These are phyloP conservation scores for Schizotus pectinicornis DNA, from an alignment of 2,888 invertebrate species.

Conservation along the genomic window DNA sequence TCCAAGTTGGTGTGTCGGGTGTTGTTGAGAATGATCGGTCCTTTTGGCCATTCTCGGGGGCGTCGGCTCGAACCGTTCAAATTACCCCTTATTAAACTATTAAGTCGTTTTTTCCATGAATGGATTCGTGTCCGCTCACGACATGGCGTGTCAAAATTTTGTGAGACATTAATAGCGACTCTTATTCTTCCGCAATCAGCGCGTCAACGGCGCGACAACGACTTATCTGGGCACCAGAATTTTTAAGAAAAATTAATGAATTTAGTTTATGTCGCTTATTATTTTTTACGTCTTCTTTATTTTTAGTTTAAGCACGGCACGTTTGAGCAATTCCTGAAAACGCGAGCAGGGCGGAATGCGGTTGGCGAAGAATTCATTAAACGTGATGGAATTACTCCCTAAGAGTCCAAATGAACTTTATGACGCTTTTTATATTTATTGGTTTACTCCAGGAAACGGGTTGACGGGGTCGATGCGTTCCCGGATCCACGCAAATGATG, in stretches of 20 bases:
- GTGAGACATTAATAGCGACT: too few species aligned
- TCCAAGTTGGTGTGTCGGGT: neutral
- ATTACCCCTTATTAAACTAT: slow-evolving; percentile 3
- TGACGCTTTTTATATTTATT: slow-evolving; percentile 21
- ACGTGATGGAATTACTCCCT: slow-evolving; percentile 31
- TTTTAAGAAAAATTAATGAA: neutral
- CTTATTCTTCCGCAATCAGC: too few species aligned
- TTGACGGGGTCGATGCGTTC: too few species aligned
- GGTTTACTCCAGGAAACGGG: neutral
- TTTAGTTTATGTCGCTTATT: slow-evolving; percentile 16
- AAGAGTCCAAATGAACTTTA: slow-evolving; percentile 21
- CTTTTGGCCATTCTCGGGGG: slow-evolving; percentile 3
- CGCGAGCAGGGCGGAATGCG: slow-evolving; percentile 21
- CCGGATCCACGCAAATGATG: too few species aligned
- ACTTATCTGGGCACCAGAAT: neutral
- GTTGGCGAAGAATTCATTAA: slow-evolving; percentile 31
- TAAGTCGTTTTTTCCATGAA: neutral
- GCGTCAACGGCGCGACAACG: too few species aligned
- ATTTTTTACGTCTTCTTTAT: slow-evolving; percentile 22
- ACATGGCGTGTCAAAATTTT: too few species aligned
- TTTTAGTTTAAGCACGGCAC: slow-evolving; percentile 25
- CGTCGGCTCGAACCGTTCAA: neutral
- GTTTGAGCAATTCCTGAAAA: slow-evolving; percentile 29
- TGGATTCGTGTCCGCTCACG: too few species aligned
- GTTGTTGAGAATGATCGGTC: neutral